These are phyloP conservation scores for Hyperoplus lanceolatus DNA, from an alignment of 2,797 vertebrate species.

Conservation along the genomic window DNA sequence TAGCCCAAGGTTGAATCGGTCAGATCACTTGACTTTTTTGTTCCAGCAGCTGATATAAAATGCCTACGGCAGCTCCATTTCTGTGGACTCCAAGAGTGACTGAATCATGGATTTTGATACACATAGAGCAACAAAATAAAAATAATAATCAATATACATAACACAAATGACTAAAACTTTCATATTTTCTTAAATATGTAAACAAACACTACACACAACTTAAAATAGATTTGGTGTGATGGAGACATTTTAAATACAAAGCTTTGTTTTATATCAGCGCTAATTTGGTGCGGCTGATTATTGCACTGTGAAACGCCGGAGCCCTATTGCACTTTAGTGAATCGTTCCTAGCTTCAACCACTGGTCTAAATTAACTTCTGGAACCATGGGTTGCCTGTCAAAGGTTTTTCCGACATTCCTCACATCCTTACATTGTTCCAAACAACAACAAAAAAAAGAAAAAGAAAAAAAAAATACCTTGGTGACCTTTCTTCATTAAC, in stretches of 20 bases:
- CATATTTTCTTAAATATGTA: constrained; percentile 71
- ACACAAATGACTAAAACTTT: constrained; percentile 46
- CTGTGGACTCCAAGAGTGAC: constrained; percentile 25
- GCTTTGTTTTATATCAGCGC: constrained; percentile 66
- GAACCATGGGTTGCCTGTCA: constrained; percentile 2
- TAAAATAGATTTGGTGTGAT: constrained; percentile 85
- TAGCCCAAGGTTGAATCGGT: constrained; percentile 59
- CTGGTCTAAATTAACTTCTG: constrained; percentile 45
- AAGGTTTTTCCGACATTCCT: constrained; percentile 28
- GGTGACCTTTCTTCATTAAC: constrained; percentile 12
- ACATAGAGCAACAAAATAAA: constrained; percentile 52
- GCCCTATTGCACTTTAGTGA: constrained; percentile 73
- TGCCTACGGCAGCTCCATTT: constrained; percentile 16
- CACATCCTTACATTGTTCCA: constrained; percentile 26
- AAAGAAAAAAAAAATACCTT: neutral
- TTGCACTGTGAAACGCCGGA: constrained; percentile 65
- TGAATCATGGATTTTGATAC: constrained; percentile 41
- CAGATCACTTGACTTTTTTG: constrained; percentile 44
- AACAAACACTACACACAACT: constrained; percentile 68
- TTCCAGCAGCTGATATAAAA: constrained; percentile 60
- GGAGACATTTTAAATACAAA: constrained; percentile 73
- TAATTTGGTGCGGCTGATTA: constrained; percentile 61
- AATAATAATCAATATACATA: constrained; percentile 37
- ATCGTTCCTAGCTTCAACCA: constrained; percentile 50
- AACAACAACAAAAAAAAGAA: neutral